phyloP scores from a whole-genome alignment of 1,140 invertebrate genomes.

The Caerostris darwini region DNA sequence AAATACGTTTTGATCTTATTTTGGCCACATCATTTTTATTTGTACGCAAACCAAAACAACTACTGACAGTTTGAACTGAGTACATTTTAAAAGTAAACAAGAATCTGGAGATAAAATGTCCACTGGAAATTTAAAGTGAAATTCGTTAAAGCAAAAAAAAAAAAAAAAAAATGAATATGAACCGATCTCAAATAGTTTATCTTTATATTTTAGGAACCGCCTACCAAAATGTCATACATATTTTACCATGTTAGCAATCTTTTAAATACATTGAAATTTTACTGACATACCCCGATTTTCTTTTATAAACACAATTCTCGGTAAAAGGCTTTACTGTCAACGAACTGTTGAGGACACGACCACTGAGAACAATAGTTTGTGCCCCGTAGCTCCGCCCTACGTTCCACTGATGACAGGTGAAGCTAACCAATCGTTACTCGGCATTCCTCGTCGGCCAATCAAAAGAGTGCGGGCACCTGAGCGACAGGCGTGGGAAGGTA shows the following conservation, averaged over 20 bases:
- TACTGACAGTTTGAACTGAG: too few relatives aligned
- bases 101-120: too few relatives aligned
- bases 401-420: constrained; percentile 33
- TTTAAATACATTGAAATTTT: neutral
- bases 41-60: too few relatives aligned
- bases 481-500: neutral
- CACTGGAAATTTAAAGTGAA: too few relatives aligned
- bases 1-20: too few relatives aligned
- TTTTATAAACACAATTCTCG: neutral
- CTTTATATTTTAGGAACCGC: neutral
- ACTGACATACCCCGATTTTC: neutral
- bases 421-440: constrained; percentile 11
- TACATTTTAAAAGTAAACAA: too few relatives aligned
- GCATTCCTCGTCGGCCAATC: constrained; percentile 22
- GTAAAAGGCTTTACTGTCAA: constrained; percentile 45
- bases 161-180: too few relatives aligned
- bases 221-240: neutral
- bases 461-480: constrained; percentile 49
- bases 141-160: too few relatives aligned
- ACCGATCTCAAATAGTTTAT: too few relatives aligned
- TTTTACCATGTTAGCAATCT: neutral
- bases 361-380: constrained; percentile 58
- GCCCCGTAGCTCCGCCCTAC: constrained; percentile 1
- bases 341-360: constrained; percentile 41
- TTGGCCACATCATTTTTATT: too few relatives aligned